Conservation (phyloP, 2,888 invertebrate genomes). For the Latheticus oryzae region DNA sequence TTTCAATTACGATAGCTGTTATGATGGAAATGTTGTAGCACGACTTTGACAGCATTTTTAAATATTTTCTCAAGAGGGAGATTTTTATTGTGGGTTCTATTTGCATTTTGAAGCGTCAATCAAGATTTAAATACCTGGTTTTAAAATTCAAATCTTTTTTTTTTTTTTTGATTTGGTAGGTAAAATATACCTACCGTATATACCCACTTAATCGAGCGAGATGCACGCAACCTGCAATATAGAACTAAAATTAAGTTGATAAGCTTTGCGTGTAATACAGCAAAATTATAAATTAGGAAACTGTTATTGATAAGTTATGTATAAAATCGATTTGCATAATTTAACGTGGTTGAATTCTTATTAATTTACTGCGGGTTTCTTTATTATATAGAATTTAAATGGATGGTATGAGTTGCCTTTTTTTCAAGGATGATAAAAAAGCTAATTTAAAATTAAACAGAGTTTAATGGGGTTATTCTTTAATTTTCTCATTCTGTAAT, state of each 20-base stretch:
- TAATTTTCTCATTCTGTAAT: no score
- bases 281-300: constrained; percentile 1
- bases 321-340: not conserved
- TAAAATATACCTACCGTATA: no score
- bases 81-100: constrained; percentile 12
- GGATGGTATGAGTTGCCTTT: no score
- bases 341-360: no score
- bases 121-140: constrained; percentile 9
- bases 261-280: constrained; percentile 7
- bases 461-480: no score
- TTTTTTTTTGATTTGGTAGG: no score
- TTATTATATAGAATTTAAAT: no score
- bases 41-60: constrained; percentile 22
- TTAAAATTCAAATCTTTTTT: no score
- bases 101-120: constrained; percentile 9
- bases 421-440: no score
- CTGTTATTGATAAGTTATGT: constrained; percentile 1
- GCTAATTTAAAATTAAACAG: no score
- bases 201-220: no score
- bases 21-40: constrained; percentile 18
- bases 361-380: no score
- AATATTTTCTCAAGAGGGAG: constrained; percentile 23
- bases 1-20: constrained; percentile 36
- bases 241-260: constrained; percentile 15
- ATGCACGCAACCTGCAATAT: constrained; percentile 14